Base-by-base conservation (phyloP, 2,888 invertebrate species). In the Idaea biselata region DNA sequence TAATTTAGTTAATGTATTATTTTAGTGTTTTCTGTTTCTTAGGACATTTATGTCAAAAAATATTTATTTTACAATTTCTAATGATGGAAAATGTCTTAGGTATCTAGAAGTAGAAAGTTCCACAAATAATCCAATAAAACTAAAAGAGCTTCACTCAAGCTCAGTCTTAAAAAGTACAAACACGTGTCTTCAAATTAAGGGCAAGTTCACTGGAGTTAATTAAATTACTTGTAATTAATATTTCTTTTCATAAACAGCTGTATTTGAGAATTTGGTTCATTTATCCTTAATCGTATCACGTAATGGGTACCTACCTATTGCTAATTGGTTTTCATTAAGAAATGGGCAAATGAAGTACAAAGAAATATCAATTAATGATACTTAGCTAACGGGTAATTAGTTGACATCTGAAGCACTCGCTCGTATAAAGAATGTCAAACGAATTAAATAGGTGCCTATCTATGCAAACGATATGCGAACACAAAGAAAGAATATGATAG, bases 181-280 rank as follows among this genome's bases (percentile, higher is more conserved):
- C 44, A 44, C 44, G 44, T 44, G 44, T 8, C 14, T 44, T 44
- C 14, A 44, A 44, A 44, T 44, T 44, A 11, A 44, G 6, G 11
- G 14, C 11, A 11, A 14, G 14, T 14, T 4, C 14, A 44, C 33
- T 6, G 33, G 44, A 44, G 44, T 44, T 44, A 44, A 44, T 44
- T 44, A 44, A 44, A 44, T 44, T 11, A 44, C 44, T 6, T 44
- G 8, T 25, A 25, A 25, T 11, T 18, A 17, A 18, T 56, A 18
- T 56, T 56, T 56, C 56, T 1, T 56, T n/a, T 56, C n/a, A 56
- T 56, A 18, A 18, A 18, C 56, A 56, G 18, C 18, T 56, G 18
- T 56, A 17, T 17, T 56, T 17, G 11, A 14, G 44, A 14, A 11
- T 44, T 44, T 44, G 44, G 44, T 44, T 44, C 11, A 44, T 44